Evolutionary conservation across 2,797 vertebrate genomes (phyloP), one percentile per base, ranked within the genome.

Genomic region (Atherinosoma microstoma): DNA sequence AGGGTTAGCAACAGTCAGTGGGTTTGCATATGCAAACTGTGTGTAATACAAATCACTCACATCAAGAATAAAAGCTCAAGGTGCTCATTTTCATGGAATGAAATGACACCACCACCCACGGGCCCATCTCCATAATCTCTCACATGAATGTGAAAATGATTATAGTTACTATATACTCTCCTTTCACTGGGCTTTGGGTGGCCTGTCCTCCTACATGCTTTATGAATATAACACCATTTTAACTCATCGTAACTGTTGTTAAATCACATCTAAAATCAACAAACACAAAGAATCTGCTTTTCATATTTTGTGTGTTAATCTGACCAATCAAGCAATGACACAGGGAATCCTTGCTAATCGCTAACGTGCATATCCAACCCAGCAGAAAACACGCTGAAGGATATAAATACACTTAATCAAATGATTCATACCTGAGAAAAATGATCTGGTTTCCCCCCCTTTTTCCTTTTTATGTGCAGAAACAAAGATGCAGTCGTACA

Each of bases 21-120:
- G 6, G 64, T 22, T 22, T 70, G 73, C 20, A 64, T 30, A 58
- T 61, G 63, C 54, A 62, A 47, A 38, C 30, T 20, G 3, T 7
- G 40, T 30, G 16, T 56, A n/a, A 56, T n/a, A 10, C 0, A 34
- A n/a, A 11, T 60, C 22, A 45, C 15, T 47, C 36, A 57, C 47
- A n/a, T 54, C n/a, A 58, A 69, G 27, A 11, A 3, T 6, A 30
- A 11, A 57, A 75, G 34, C 24, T 20, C 47, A 34, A 40, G 27
- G 32, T 16, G 45, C 54, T 40, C 40, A 40, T 42, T 54, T 34
- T 58, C 0, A 36, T 11, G 34, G 47, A 15, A 15, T 45, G 20
- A 38, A 32, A 30, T 9, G 0, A 20, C 47, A 13, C 6, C 11
- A 15, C 32, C 42, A 8, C 53, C 32, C 36, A 30, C 62, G 0